Evolutionary conservation across 2,797 vertebrate genomes (phyloP), one percentile per base, ranked within the genome.

Genomic region (Myotis vivesi): DNA sequence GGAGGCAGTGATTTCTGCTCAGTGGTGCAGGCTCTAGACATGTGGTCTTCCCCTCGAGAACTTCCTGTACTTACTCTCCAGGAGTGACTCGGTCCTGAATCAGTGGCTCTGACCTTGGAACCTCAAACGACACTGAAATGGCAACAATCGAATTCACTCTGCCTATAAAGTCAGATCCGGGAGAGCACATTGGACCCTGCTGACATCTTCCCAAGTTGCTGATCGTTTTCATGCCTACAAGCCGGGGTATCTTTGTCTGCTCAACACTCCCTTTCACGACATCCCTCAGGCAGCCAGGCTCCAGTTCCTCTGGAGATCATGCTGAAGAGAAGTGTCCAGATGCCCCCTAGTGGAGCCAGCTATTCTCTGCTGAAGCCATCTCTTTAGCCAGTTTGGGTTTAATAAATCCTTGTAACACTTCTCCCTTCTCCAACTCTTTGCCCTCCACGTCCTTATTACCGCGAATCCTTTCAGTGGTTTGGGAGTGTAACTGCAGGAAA

Each of bases 291-390:
- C 36, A 75, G 16, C 28, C 46, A 11, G 49, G 49, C 53, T 33
- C 19, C 22, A 16, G 2, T 6, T 77, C 2, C 33, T 23, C 38
- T 25, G 12, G 57, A 92, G 92, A 72, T 25, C 53, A 17, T 10
- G 69, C 79, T 49, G 5, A 77, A 55, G 15, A 80, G 57, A 90
- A 89, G 88, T 46, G 44, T 94, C 79, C 72, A 68, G 88, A 81
- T 92, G 96, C 95, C 96, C 81, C 80, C 96, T 97, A 94, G 96
- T 96, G 96, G 96, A 91, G 3, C 28, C 53, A 51, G 30, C 64
- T 72, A 6, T 90, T 72, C 22, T 51, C 49, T 95, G 89, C 44
- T 22, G 13, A 76, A 25, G 49, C 46, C 16, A 13, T 66, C 17
- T 30, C 59, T 69, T 2, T 23, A 38, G 17, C 33, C n/a, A 30